Evolutionary conservation across 2,797 vertebrate species (phyloP).

Genomic region (Lacerta bilineata): DNA sequence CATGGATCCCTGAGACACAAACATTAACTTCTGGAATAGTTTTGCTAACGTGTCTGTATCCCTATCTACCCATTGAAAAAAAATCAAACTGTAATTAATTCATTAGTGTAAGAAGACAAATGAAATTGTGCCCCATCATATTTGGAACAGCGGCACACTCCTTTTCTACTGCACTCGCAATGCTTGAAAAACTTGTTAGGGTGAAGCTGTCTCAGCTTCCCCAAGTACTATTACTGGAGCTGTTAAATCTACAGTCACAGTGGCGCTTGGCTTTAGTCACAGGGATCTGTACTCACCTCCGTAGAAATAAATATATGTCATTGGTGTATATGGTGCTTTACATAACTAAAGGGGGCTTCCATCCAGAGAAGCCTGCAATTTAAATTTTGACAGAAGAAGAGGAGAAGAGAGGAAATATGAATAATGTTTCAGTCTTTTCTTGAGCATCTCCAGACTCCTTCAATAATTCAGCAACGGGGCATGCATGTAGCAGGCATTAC

Average conservation of each 20-base stretch:
- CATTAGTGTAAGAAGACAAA: not conserved
- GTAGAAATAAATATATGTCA: not conserved
- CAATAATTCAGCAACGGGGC: not conserved
- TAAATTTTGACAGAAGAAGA: not conserved
- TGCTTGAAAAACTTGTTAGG: conserved; percentile 8
- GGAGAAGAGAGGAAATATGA: no score
- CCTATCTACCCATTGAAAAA: not conserved
- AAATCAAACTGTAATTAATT: no score
- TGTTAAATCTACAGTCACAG: not conserved
- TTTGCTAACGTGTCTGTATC: not conserved
- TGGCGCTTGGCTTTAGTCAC: not conserved
- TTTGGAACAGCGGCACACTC: not conserved
- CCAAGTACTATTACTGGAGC: not conserved
- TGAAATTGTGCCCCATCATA: not conserved
- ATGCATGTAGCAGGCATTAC: not conserved
- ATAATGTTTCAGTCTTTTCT: not conserved
- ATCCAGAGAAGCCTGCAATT: not conserved
- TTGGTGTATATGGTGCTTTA: not conserved
- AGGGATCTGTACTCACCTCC: no score
- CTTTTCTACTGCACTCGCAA: not conserved
- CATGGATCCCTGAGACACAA: not conserved
- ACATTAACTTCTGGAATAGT: not conserved
- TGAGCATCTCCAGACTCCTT: no score
- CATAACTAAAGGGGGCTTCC: not conserved
- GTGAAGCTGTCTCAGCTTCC: not conserved